Evolutionary conservation across 1,140 invertebrate genomes (phyloP).

Genomic region (Hormaphis cornu): DNA sequence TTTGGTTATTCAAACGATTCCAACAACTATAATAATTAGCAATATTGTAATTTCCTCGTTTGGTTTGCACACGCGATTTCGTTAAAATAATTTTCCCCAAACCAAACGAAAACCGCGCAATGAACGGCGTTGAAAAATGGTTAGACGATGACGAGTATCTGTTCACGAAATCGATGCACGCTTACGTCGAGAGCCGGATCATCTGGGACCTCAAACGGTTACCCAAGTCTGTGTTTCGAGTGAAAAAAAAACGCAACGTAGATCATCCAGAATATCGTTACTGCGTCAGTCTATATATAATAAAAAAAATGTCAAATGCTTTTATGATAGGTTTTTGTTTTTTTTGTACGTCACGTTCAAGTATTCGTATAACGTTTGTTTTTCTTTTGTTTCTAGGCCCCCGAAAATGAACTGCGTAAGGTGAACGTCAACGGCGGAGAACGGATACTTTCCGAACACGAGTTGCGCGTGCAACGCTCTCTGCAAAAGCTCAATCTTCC

Average conservation of each 20-base stretch:
- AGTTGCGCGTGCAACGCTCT: slow-evolving; percentile 81
- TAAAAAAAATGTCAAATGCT: not conserved
- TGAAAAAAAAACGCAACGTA: slow-evolving; percentile 3
- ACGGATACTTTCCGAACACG: slow-evolving; percentile 76
- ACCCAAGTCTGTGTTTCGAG: not conserved
- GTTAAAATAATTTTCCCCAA: not conserved
- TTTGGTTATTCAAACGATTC: no score
- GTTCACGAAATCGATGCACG: slow-evolving; percentile 24
- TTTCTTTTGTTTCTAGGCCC: slow-evolving; percentile 53
- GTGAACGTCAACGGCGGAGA: slow-evolving; percentile 49
- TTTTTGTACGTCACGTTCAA: not conserved
- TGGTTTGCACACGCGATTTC: not conserved
- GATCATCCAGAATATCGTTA: not conserved
- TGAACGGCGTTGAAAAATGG: not conserved
- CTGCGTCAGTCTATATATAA: slow-evolving; percentile 11
- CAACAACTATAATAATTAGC: no score
- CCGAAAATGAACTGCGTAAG: slow-evolving; percentile 85
- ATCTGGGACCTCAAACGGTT: slow-evolving; percentile 21
- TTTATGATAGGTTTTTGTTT: not conserved
- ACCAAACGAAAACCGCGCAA: not conserved
- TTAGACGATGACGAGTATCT: slow-evolving; percentile 7
- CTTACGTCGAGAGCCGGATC: slow-evolving; percentile 12
- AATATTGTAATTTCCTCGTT: not conserved
- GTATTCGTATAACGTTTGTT: not conserved
- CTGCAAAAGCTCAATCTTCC: slow-evolving; percentile 86